Conservation (phyloP, 2,113 vertebrate genomes). For the Natator depressus region DNA sequence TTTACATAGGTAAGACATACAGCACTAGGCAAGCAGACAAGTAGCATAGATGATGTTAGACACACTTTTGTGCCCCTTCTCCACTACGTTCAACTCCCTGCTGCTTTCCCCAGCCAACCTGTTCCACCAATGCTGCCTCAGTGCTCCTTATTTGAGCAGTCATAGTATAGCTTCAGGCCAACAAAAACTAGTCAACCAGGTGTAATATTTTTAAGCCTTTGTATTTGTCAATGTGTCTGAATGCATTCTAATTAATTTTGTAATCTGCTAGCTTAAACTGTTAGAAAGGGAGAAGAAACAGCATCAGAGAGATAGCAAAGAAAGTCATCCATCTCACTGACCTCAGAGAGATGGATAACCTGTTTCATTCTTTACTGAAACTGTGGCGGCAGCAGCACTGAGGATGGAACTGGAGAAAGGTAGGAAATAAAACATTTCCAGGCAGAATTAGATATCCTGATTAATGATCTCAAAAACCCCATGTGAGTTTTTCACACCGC, state of each 20-base stretch:
- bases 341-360: not conserved
- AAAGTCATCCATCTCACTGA: not conserved
- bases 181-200: not conserved
- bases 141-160: not conserved
- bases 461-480: not conserved
- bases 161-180: not conserved
- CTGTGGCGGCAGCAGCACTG: not conserved
- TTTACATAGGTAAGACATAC: not conserved
- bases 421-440: not conserved
- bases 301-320: not conserved
- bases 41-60: not conserved
- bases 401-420: not conserved
- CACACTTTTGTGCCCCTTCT: not conserved
- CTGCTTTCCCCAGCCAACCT: not conserved
- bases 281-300: not conserved
- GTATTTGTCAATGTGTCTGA: not conserved
- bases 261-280: not conserved
- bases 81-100: not conserved
- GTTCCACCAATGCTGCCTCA: not conserved
- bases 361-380: not conserved
- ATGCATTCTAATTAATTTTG: not conserved
- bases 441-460: not conserved
- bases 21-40: not conserved
- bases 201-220: not conserved
- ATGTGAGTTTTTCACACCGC: not conserved